phyloP scores from a whole-genome alignment of 2,797 vertebrate genomes.

The Chiloscyllium punctatum region DNA sequence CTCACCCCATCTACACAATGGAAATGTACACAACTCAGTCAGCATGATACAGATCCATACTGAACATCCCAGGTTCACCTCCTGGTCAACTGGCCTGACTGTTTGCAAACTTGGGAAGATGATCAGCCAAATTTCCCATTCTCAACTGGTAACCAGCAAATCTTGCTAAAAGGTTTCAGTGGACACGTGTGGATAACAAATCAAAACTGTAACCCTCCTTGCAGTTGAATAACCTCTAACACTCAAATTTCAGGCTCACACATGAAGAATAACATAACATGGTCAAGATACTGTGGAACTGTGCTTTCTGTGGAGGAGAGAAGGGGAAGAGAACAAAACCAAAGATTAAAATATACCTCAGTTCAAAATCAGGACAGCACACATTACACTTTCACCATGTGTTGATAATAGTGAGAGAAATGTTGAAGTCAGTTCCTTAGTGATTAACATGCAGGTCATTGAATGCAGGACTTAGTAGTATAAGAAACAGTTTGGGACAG shows the following conservation, averaged over 20 bases:
- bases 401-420: neutral
- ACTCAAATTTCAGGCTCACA: neutral
- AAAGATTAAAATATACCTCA: neutral
- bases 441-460: neutral
- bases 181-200: neutral
- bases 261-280: neutral
- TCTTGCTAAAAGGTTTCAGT: neutral
- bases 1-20: neutral
- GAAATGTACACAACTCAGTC: constrained; percentile 19
- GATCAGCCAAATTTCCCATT: neutral
- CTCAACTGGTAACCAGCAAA: neutral
- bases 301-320: neutral
- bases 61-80: neutral
- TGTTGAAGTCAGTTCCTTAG: neutral
- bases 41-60: neutral
- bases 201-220: neutral
- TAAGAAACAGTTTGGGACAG: neutral
- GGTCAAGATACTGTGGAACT: neutral
- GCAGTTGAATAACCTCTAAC: neutral
- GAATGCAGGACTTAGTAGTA: too few relatives aligned
- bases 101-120: neutral
- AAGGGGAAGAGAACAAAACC: neutral
- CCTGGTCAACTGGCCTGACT: neutral
- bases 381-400: neutral
- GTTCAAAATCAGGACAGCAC: neutral